Base-by-base conservation (phyloP, 2,797 vertebrate genomes). In the Eulemur coronatus region DNA sequence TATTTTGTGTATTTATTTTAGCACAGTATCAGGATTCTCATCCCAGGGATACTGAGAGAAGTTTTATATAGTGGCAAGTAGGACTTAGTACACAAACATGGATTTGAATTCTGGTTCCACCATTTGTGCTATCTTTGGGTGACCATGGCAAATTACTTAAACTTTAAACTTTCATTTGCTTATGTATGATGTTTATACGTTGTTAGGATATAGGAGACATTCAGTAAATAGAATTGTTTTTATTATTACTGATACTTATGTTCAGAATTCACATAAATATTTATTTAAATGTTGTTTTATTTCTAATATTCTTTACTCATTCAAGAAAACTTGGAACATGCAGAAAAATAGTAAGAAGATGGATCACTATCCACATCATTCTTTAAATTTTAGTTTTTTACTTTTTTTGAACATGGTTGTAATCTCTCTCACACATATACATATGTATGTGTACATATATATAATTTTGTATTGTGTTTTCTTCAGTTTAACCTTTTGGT, bases 191-290 rank as follows among this genome's bases (percentile, higher is more conserved):
- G 30, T 50, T 8, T 87, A 26, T 55, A 63, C 6, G 46, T 46
- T 86, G 11, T 84, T 70, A 33, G 13, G 38, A 79, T 67, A 52
- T 46, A 73, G 81, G 65, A 86, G 43, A 73, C 30, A 91, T 70
- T 93, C 28, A 92, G 18, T 96, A 89, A 76, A 41, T 72, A 78
- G 61, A 70, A 95, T 87, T 81, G 9, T 43, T 81, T 35, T 89
- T 81, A 63, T 73, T 65, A 50, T 59, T 84, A 48, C 52, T 72
- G 28, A 84, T 84, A 55, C 35, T 85, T 89, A 52, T 1, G 5
- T 82, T 24, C 38, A 84, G 24, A 91, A 79, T 48, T 89, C 28
- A 50, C 55, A 20, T 84, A 79, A 85, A 12, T 81, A 84, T 73
- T 86, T 61, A n/a, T 89, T 65, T n/a, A 81, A 84, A 61, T 46